Conservation (phyloP, 2,888 invertebrate species). For the Polymixis flavicincta region DNA sequence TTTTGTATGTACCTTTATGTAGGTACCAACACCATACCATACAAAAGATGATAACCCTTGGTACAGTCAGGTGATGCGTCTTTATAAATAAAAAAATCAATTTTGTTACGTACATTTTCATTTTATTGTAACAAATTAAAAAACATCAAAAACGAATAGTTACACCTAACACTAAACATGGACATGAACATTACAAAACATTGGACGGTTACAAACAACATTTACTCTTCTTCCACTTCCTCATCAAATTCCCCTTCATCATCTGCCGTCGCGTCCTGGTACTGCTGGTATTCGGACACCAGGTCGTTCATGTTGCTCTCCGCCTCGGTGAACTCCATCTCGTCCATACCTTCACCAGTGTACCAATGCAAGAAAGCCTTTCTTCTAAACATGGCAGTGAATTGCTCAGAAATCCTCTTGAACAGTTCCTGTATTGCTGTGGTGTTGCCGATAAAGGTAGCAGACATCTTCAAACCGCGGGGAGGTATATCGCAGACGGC, state of each 20-base stretch:
- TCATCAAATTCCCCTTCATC: slow-evolving; percentile 96
- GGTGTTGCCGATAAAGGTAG: slow-evolving; percentile 96
- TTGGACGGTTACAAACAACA: slow-evolving; percentile 65
- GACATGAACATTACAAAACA: slow-evolving; percentile 72
- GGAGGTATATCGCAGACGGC: slow-evolving; percentile 95
- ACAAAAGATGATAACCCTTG: no score
- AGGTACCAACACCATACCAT: no score
- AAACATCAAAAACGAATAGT: slow-evolving; percentile 69
- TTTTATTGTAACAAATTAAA: slow-evolving; percentile 64
- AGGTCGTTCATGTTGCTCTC: slow-evolving; percentile 98
- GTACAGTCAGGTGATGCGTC: neutral
- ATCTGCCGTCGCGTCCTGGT: slow-evolving; percentile 96
- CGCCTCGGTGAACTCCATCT: slow-evolving; percentile 98
- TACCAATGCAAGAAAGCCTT: slow-evolving; percentile 99
- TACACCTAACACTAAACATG: slow-evolving; percentile 79
- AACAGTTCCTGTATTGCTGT: slow-evolving; percentile 97
- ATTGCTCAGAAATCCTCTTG: slow-evolving; percentile 96
- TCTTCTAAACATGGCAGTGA: slow-evolving; percentile 97
- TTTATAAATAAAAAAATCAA: slow-evolving; percentile 12
- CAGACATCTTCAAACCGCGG: slow-evolving; percentile 94
- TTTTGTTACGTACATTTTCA: slow-evolving; percentile 37
- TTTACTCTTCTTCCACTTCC: slow-evolving; percentile 85
- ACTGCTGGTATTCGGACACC: slow-evolving; percentile 97
- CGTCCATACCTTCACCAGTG: slow-evolving; percentile 98
- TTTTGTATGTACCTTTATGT: no score